These are phyloP conservation scores for Oryzias curvinotus DNA, from an alignment of 2,113 vertebrate species.

Conservation along the genomic window DNA sequence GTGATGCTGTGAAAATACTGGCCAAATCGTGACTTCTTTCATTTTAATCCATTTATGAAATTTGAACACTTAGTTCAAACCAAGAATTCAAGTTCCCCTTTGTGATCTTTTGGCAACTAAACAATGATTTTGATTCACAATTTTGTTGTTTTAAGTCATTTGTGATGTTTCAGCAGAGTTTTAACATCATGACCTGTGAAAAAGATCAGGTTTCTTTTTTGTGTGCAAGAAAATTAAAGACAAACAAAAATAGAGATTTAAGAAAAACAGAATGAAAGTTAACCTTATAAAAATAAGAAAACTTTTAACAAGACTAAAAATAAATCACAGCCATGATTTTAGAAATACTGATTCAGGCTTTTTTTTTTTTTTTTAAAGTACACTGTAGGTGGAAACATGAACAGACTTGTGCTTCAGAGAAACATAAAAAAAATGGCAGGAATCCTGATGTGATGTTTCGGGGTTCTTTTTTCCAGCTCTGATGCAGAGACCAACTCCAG, in stretches of 20 bases:
- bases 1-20: too few relatives aligned
- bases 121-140: neutral
- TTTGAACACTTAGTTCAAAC: too few relatives aligned
- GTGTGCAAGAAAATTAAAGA: neutral
- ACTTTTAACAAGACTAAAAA: too few relatives aligned
- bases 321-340: slow-evolving; percentile 27
- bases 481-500: slow-evolving; percentile 25
- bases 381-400: neutral
- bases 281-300: slow-evolving; percentile 1
- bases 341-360: slow-evolving; percentile 51
- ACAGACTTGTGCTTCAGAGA: slow-evolving; percentile 8
- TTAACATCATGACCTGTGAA: neutral
- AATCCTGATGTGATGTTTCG: slow-evolving; percentile 58
- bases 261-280: too few relatives aligned
- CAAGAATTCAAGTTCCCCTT: too few relatives aligned
- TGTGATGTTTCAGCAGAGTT: slow-evolving; percentile 14
- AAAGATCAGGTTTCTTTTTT: neutral
- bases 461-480: slow-evolving; percentile 15
- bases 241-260: too few relatives aligned
- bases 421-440: slow-evolving; percentile 31
- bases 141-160: neutral
- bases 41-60: too few relatives aligned
- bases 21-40: too few relatives aligned
- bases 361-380: too few relatives aligned
- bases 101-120: neutral